A percentile compares a stretch with the other conserved stretches of the same genome.
phyloP scores from a whole-genome alignment of 2,888 invertebrate species.

The Celastrina argiolus region DNA sequence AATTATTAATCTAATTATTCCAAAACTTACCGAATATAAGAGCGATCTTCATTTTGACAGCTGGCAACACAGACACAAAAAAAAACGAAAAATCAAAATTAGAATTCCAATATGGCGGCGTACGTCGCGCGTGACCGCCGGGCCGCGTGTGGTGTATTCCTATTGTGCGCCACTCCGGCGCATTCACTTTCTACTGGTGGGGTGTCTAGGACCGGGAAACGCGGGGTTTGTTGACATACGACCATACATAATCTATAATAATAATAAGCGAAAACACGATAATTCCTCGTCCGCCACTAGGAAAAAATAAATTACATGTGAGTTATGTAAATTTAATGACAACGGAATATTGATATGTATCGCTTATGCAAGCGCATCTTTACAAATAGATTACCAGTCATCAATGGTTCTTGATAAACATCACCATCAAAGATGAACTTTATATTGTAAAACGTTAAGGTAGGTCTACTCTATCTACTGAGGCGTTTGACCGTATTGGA shows the following conservation, averaged over 20 bases:
- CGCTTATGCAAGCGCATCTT: slow-evolving; percentile 22
- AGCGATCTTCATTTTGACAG: slow-evolving; percentile 57
- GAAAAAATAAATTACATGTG: slow-evolving; percentile 20
- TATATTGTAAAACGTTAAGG: too few species aligned
- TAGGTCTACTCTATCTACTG: too few species aligned
- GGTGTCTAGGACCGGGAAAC: slow-evolving; percentile 59
- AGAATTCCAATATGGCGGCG: slow-evolving; percentile 49
- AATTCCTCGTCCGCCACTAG: slow-evolving; percentile 19
- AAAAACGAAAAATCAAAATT: slow-evolving; percentile 36
- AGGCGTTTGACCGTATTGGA: too few species aligned
- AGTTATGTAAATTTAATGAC: slow-evolving; percentile 17
- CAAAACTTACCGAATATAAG: slow-evolving; percentile 61
- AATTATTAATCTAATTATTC: slow-evolving; percentile 24
- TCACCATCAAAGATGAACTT: too few species aligned
- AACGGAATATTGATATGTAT: slow-evolving; percentile 20
- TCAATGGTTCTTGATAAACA: not conserved
- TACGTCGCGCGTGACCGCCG: slow-evolving; percentile 60
- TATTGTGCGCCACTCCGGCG: slow-evolving; percentile 42
- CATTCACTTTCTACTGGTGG: slow-evolving; percentile 76
- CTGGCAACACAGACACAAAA: slow-evolving; percentile 48
- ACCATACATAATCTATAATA: slow-evolving; percentile 29
- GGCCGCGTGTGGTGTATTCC: slow-evolving; percentile 60
- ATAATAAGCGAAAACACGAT: slow-evolving; percentile 28
- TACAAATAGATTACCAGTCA: not conserved
- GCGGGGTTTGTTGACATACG: slow-evolving; percentile 63